A percentile compares a stretch with the other conserved stretches of the same genome.
phyloP scores from a whole-genome alignment of 2,888 invertebrate genomes.

The Oxytorus armatus region DNA sequence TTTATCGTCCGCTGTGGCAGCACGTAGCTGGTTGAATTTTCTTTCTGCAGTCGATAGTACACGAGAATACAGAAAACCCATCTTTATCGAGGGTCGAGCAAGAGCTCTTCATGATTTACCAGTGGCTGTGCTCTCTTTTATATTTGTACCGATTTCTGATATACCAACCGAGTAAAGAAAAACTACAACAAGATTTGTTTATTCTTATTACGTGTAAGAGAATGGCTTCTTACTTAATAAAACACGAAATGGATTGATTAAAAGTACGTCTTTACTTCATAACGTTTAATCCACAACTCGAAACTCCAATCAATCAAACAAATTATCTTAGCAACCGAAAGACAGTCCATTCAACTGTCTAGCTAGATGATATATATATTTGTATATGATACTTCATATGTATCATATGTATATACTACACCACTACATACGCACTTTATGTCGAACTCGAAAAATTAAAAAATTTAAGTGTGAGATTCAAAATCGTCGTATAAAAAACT shows the following conservation, averaged over 20 bases:
- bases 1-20: background rate
- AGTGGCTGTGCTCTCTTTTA: background rate
- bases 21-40: slow-evolving; percentile 9
- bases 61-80: background rate
- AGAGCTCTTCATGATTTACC: background rate
- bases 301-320: too few species aligned
- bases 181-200: background rate
- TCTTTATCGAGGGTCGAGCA: slow-evolving; percentile 11
- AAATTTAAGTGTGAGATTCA: background rate
- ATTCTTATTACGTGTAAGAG: too few species aligned
- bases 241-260: background rate
- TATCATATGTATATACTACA: too few species aligned
- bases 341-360: too few species aligned
- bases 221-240: too few species aligned
- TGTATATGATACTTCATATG: too few species aligned
- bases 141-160: slow-evolving; percentile 1
- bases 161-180: background rate
- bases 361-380: too few species aligned
- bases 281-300: too few species aligned
- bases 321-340: too few species aligned
- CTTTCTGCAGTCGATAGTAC: slow-evolving; percentile 1
- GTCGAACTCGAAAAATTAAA: too few species aligned
- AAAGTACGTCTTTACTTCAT: too few species aligned
- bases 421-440: too few species aligned
- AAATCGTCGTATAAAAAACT: background rate